Conservation (phyloP, 2,113 vertebrate genomes). For the Hydrochoerus hydrochaeris region DNA sequence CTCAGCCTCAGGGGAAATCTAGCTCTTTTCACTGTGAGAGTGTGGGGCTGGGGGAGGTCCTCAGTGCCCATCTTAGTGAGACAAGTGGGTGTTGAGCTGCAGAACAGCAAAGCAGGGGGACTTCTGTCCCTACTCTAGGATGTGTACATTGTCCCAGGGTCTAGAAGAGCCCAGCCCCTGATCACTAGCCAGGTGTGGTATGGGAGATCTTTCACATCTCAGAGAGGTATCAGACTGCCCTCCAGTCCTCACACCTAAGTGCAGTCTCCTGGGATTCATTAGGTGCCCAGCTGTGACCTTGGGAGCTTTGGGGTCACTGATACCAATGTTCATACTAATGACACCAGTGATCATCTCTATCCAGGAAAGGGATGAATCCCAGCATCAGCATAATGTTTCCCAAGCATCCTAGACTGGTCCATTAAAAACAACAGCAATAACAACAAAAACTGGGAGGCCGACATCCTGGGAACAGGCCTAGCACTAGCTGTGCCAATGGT, state of each 20-base stretch:
- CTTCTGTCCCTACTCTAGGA: too few species aligned
- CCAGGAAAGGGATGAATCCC: neutral
- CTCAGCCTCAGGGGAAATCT: neutral
- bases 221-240: neutral
- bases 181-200: too few species aligned
- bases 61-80: rapidly evolving
- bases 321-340: too few species aligned
- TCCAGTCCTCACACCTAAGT: too few species aligned
- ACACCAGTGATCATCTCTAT: neutral
- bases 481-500: neutral
- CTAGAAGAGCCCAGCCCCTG: too few species aligned
- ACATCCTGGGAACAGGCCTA: neutral
- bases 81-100: neutral
- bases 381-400: neutral
- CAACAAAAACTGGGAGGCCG: neutral
- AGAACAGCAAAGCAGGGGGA: neutral
- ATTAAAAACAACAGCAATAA: neutral
- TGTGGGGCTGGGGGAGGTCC: too few species aligned
- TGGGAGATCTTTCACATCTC: neutral
- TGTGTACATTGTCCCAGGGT: neutral
- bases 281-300: neutral
- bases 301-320: neutral
- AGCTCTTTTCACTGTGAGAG: neutral
- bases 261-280: neutral
- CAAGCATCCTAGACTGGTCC: neutral